Evolutionary conservation across 2,113 vertebrate species (phyloP).

Genomic region (Pluvianellus socialis): DNA sequence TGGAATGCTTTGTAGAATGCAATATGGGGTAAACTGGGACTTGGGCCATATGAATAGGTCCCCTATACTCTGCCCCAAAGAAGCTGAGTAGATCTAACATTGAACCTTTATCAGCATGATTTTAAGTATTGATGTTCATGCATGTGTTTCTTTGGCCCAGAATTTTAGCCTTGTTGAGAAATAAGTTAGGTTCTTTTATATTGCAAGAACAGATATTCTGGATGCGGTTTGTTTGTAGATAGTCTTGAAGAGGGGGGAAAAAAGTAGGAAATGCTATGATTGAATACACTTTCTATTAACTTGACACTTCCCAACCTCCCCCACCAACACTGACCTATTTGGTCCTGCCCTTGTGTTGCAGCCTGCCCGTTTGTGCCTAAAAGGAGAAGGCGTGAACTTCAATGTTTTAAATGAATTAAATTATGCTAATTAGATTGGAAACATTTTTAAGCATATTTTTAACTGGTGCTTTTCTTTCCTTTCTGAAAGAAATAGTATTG

Average conservation of each 20-base stretch:
- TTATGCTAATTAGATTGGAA: background rate
- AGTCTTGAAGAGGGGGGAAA: background rate
- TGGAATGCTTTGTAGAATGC: background rate
- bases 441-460: background rate
- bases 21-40: background rate
- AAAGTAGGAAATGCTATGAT: background rate
- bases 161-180: background rate
- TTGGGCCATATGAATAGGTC: background rate
- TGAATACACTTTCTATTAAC: background rate
- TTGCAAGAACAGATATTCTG: background rate
- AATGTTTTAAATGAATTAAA: background rate
- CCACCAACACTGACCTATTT: background rate
- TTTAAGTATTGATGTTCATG: background rate
- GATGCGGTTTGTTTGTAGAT: background rate
- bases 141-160: background rate
- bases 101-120: background rate
- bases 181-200: background rate
- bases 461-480: background rate
- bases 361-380: background rate
- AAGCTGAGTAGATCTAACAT: background rate
- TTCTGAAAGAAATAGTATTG: background rate
- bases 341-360: background rate
- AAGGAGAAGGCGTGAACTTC: background rate
- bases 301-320: background rate
- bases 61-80: background rate